These are phyloP conservation scores for Regulus satrapa DNA, from an alignment of 2,113 vertebrate genomes.

Conservation along the genomic window DNA sequence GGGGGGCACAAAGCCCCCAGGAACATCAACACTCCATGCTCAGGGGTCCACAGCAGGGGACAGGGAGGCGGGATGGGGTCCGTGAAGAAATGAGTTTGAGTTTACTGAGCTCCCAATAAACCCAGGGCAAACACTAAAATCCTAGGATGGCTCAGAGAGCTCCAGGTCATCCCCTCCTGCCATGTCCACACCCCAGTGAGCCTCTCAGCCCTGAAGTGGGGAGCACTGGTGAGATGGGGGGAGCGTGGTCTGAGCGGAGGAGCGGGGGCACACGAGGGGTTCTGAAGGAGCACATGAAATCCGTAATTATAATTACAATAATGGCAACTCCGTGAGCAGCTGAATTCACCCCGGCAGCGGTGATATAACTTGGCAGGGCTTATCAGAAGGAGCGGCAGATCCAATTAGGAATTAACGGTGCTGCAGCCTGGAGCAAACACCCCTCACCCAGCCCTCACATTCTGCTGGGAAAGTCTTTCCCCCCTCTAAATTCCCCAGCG, in stretches of 20 bases:
- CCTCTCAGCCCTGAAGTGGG: not conserved
- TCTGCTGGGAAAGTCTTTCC: not conserved
- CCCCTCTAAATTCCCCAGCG: not conserved
- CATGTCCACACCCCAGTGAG: rapidly evolving
- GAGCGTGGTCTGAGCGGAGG: rapidly evolving
- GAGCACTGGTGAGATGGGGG: not conserved
- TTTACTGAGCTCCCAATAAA: not conserved
- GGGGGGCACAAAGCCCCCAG: not conserved
- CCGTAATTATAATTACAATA: not conserved
- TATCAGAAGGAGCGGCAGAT: not conserved
- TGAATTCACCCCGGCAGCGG: not conserved
- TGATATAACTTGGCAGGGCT: not conserved
- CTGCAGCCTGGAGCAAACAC: not conserved
- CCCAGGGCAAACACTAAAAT: rapidly evolving
- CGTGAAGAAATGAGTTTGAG: rapidly evolving
- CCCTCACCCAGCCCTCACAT: rapidly evolving
- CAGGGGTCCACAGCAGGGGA: not conserved
- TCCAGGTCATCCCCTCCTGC: not conserved
- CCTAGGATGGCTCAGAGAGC: not conserved
- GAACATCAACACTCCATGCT: not conserved
- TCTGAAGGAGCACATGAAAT: not conserved
- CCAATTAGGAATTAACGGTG: conserved; percentile 13
- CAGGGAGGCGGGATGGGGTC: rapidly evolving
- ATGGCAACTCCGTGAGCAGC: not conserved
- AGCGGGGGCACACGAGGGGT: not conserved